A percentile compares a stretch with the other conserved stretches of the same genome.
These are phyloP conservation scores for Ceratoteleas bidentatus DNA, from an alignment of 1,140 invertebrate species.

Conservation along the genomic window DNA sequence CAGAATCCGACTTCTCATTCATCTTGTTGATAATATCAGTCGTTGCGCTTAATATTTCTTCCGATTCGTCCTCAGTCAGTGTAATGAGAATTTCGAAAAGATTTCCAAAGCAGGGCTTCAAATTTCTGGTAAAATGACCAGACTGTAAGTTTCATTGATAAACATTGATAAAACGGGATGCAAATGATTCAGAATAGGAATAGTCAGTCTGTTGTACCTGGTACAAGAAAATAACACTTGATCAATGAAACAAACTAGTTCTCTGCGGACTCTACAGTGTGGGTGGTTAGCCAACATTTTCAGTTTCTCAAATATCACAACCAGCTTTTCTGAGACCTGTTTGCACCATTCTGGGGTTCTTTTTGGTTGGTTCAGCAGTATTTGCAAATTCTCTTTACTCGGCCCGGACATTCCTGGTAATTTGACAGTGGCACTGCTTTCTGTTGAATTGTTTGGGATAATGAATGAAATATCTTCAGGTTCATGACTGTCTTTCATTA, in stretches of 20 bases:
- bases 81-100: constrained; percentile 83
- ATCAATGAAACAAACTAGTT: constrained; percentile 80
- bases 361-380: constrained; percentile 47
- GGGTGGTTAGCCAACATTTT: constrained; percentile 80
- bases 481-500: too few species aligned
- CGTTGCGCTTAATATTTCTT: constrained; percentile 78
- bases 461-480: too few species aligned
- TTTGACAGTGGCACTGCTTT: too few species aligned
- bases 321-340: constrained; percentile 82
- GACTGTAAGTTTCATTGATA: neutral
- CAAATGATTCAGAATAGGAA: too few species aligned
- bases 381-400: too few species aligned
- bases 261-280: constrained; percentile 82
- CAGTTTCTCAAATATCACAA: constrained; percentile 80
- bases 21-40: constrained; percentile 73
- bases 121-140: constrained; percentile 78
- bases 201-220: too few species aligned
- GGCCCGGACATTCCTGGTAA: too few species aligned
- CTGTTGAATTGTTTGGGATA: too few species aligned
- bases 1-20: constrained; percentile 73
- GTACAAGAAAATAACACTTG: constrained; percentile 82
- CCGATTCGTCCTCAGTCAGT: constrained; percentile 82
- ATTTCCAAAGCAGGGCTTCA: constrained; percentile 81
- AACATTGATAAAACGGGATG: too few species aligned
- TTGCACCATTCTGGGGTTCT: constrained; percentile 82